A percentile compares a stretch with the other conserved stretches of the same genome.
phyloP scores from a whole-genome alignment of 2,888 invertebrate species.

The Leptogaster cylindrica region DNA sequence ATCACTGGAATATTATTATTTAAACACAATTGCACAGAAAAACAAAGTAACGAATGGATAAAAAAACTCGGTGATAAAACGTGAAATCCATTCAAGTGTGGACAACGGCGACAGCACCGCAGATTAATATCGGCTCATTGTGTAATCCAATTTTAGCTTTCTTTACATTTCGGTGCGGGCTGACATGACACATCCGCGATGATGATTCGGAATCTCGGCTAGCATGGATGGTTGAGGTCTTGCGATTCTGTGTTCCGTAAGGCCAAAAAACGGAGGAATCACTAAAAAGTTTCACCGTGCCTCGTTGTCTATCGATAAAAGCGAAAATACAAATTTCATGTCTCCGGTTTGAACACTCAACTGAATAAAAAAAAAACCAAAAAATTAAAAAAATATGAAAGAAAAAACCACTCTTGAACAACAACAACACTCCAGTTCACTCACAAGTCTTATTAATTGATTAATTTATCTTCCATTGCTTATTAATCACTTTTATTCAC shows the following conservation, averaged over 20 bases:
- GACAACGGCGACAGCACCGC: slow-evolving; percentile 8
- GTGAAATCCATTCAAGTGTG: slow-evolving; percentile 21
- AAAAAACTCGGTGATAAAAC: no score
- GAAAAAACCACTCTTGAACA: no score
- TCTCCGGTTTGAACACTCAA: no score
- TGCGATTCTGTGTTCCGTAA: no score
- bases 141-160: slow-evolving; percentile 36
- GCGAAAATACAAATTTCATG: neutral
- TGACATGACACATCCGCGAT: slow-evolving; percentile 37
- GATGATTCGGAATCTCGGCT: slow-evolving; percentile 15
- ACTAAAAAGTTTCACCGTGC: no score
- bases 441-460: slow-evolving; percentile 39
- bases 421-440: no score
- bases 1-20: slow-evolving; percentile 7
- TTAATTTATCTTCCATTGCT: slow-evolving; percentile 22
- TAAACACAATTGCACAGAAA: slow-evolving; percentile 32
- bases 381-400: neutral
- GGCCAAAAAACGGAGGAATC: no score
- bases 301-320: neutral
- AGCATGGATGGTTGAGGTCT: no score
- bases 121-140: slow-evolving; percentile 27
- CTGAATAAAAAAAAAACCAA: neutral
- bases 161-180: slow-evolving; percentile 12
- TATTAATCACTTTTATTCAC: slow-evolving; percentile 10
- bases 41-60: no score